Conservation (phyloP, 1,140 invertebrate species). For the Brachystomella parvula region DNA sequence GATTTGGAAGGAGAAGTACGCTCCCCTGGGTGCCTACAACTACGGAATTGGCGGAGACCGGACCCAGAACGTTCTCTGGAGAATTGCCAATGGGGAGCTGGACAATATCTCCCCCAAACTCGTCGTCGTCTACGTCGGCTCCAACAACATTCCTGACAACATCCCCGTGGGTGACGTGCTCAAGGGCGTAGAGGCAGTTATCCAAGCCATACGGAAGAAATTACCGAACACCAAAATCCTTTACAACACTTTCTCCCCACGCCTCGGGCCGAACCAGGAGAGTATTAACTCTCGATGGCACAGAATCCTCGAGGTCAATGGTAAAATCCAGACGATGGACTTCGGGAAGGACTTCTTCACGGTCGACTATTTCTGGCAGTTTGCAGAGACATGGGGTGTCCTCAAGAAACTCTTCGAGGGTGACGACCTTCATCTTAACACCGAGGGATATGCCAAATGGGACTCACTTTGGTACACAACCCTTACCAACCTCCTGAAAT, state of each 20-base stretch:
- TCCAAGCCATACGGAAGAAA: not conserved
- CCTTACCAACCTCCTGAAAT: no score
- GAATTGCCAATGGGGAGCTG: slow-evolving; percentile 51
- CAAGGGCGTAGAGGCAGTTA: not conserved
- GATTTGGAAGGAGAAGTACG: slow-evolving; percentile 21
- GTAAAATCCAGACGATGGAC: not conserved
- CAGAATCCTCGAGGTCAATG: not conserved
- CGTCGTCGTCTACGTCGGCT: slow-evolving; percentile 16
- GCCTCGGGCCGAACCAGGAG: not conserved
- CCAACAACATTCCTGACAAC: slow-evolving; percentile 15
- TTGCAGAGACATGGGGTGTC: not conserved
- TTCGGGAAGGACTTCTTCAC: not conserved
- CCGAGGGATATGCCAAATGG: no score
- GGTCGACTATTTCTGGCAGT: not conserved
- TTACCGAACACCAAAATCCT: not conserved
- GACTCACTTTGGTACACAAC: no score
- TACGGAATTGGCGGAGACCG: slow-evolving; percentile 53
- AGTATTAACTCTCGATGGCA: not conserved
- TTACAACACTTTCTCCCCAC: not conserved
- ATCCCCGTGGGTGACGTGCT: not conserved
- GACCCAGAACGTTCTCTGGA: slow-evolving; percentile 52
- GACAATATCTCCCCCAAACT: slow-evolving; percentile 48
- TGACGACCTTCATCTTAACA: no score
- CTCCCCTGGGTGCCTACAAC: slow-evolving; percentile 42
- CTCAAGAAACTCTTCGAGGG: not conserved